phyloP scores from a whole-genome alignment of 2,113 vertebrate species.

The Lanius ludovicianus region DNA sequence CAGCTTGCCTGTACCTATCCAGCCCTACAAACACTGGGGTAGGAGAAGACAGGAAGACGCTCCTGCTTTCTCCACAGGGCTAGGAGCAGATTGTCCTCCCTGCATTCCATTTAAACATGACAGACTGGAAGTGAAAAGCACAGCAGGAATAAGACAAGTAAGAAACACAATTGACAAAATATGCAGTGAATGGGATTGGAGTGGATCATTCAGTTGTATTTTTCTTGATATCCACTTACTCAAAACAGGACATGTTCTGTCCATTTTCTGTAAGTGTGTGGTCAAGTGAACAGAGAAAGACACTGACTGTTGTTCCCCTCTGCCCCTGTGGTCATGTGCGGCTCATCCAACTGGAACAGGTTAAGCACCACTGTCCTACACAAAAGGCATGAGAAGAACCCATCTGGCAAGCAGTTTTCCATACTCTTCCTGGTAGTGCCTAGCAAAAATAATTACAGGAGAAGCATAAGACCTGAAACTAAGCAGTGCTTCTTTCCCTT shows the following conservation, averaged over 20 bases:
- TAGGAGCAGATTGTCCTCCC: not conserved
- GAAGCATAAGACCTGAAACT: not conserved
- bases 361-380: not conserved
- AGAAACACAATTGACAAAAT: not conserved
- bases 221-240: not conserved
- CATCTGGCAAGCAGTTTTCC: not conserved
- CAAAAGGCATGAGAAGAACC: not conserved
- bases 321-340: accelerated
- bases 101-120: not conserved
- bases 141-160: not conserved
- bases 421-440: not conserved
- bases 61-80: not conserved
- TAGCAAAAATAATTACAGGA: not conserved
- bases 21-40: not conserved
- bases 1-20: not conserved
- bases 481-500: not conserved
- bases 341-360: not conserved
- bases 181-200: not conserved
- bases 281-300: not conserved
- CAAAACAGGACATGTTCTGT: not conserved
- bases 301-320: not conserved
- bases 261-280: not conserved
- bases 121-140: not conserved
- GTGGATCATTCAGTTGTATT: not conserved
- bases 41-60: not conserved